A percentile compares a stretch with the other conserved stretches of the same genome.
phyloP scores from a whole-genome alignment of 2,113 vertebrate genomes.

The Chaenocephalus aceratus region DNA sequence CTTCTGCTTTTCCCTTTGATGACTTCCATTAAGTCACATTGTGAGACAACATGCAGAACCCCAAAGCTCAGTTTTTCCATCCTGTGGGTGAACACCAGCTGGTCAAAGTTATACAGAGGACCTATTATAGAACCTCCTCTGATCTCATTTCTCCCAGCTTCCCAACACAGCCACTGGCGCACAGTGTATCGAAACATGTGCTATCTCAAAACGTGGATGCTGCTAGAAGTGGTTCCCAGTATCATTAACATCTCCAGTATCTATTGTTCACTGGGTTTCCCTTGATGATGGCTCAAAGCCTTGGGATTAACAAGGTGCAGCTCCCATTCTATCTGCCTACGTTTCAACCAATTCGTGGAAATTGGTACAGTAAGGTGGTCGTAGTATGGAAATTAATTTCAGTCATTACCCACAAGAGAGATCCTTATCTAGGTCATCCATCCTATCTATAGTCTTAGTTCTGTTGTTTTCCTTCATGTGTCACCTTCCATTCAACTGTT shows the following conservation, averaged over 20 bases:
- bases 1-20: conserved; percentile 67
- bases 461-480: conserved; percentile 42
- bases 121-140: conserved; percentile 45
- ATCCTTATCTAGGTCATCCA: conserved; percentile 60
- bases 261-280: neutral
- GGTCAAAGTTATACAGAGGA: conserved; percentile 55
- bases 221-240: neutral
- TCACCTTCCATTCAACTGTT: conserved; percentile 47
- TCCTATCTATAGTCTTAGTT: conserved; percentile 30
- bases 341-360: neutral
- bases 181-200: conserved; percentile 17
- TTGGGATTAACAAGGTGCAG: neutral
- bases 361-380: neutral
- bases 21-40: conserved; percentile 67
- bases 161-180: conserved; percentile 8
- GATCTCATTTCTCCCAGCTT: conserved; percentile 32
- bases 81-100: conserved; percentile 62
- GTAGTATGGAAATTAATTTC: conserved; percentile 33
- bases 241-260: neutral
- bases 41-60: conserved; percentile 63
- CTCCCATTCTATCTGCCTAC: conserved; percentile 7
- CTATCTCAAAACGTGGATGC: neutral
- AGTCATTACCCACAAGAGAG: conserved; percentile 33
- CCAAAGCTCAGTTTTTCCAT: conserved; percentile 65
- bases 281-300: neutral